Evolutionary conservation across 2,113 vertebrate genomes (phyloP).

Genomic region (Leucoraja erinaceus): DNA sequence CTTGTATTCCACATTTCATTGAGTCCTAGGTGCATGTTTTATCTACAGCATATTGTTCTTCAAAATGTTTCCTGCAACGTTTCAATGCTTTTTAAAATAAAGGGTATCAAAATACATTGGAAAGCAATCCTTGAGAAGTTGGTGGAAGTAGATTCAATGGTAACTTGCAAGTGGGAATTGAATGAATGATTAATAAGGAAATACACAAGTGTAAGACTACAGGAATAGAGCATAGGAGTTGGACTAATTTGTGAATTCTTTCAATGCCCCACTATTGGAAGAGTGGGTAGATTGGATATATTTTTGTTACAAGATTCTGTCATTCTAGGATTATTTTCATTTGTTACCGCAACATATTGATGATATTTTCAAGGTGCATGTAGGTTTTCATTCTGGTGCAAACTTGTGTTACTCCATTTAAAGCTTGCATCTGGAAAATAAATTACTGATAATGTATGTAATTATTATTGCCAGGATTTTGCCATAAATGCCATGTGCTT

Average conservation of each 20-base stretch:
- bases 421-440: neutral
- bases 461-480: too few relatives aligned
- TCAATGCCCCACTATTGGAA: neutral
- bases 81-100: slow-evolving; percentile 8
- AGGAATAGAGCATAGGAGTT: neutral
- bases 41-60: neutral
- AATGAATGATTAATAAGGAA: neutral
- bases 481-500: too few relatives aligned
- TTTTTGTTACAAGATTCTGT: neutral
- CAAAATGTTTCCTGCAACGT: neutral
- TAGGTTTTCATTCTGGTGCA: neutral
- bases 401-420: neutral
- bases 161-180: neutral
- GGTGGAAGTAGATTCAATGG: neutral
- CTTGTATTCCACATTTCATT: neutral
- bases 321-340: neutral
- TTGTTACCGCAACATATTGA: neutral
- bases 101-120: neutral
- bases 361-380: neutral
- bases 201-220: neutral
- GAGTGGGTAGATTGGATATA: neutral
- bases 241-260: neutral
- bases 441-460: neutral
- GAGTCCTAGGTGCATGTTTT: neutral
- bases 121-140: neutral